Evolutionary conservation across 2,888 invertebrate genomes (phyloP).

Genomic region (Epiblema foenella): DNA sequence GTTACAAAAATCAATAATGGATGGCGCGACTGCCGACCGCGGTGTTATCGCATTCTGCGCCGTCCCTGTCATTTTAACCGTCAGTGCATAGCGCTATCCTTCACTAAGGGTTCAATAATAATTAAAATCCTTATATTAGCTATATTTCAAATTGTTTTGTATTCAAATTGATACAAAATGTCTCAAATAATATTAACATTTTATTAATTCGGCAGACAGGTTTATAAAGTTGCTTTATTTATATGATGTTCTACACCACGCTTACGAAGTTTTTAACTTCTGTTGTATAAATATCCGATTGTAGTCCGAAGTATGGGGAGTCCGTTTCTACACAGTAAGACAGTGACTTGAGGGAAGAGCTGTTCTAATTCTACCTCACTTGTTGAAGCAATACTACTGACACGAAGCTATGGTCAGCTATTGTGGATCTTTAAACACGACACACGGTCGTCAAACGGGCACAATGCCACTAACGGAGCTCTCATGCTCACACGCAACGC

Average conservation of each 20-base stretch:
- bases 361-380: constrained; percentile 39
- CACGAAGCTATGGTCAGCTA: constrained; percentile 8
- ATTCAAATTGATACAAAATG: neutral
- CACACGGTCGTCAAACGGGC: constrained; percentile 14
- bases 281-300: constrained; percentile 16
- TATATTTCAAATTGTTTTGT: neutral
- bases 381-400: constrained; percentile 36
- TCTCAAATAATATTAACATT: neutral
- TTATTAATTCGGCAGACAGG: neutral
- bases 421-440: constrained; percentile 27
- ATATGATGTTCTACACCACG: constrained; percentile 34
- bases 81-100: constrained; percentile 19
- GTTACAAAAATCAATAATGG: constrained; percentile 29
- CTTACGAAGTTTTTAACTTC: constrained; percentile 33
- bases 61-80: constrained; percentile 18
- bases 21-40: constrained; percentile 33
- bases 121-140: neutral
- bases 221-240: neutral
- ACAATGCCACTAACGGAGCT: constrained; percentile 38
- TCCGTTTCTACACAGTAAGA: constrained; percentile 46
- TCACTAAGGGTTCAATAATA: constrained; percentile 20
- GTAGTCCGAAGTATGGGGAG: neutral
- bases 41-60: constrained; percentile 9
- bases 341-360: constrained; percentile 43
- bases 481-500: constrained; percentile 8